Evolutionary conservation across 2,113 vertebrate genomes (phyloP), one percentile per base, ranked within the genome.

Genomic region (Lichenostomus cassidix): DNA sequence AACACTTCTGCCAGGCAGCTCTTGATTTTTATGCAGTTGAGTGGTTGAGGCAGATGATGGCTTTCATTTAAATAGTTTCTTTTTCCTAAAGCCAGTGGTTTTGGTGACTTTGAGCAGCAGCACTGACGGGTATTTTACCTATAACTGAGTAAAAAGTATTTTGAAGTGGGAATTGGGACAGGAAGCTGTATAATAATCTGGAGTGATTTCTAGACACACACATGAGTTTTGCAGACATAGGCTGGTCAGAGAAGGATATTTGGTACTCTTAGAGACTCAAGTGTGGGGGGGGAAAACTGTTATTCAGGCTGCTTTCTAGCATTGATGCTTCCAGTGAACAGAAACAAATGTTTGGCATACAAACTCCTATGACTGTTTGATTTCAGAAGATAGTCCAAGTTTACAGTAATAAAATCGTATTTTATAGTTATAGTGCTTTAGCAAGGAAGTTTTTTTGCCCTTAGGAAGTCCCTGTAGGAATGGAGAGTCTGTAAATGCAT

Each of bases 341-440:
- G 79, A 88, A 95, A 71, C 44, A 83, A 90, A 44, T 90, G 39
- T 77, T 94, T 63, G 80, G 56, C 71, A 44, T 56, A 39, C 8
- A 5, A 25, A 53, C 17, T 52, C 62, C 60, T 64, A 8, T 13
- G 15, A 68, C 33, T 67, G 14, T 83, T 69, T 56, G 65, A 85
- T 53, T 84, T 75, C 29, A 64, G 37, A 84, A 71, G 53, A 23
- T 90, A 76, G 58, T 87, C 79, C 82, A 76, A 64, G 60, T 94
- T 95, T 90, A 64, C 20, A 33, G 63, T 58, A 79, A 55, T 65
- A 88, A 91, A 91, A 90, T 41, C 58, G n/a, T 85, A 15, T 79
- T 93, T 85, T 87, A 27, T 92, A 50, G 91, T 89, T 94, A 87
- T 46, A 37, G 84, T 64, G 29, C 75, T 90, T 35, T 60, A 52